These are phyloP conservation scores for Diachrysia chrysitis DNA, from an alignment of 2,888 invertebrate species.

Conservation along the genomic window DNA sequence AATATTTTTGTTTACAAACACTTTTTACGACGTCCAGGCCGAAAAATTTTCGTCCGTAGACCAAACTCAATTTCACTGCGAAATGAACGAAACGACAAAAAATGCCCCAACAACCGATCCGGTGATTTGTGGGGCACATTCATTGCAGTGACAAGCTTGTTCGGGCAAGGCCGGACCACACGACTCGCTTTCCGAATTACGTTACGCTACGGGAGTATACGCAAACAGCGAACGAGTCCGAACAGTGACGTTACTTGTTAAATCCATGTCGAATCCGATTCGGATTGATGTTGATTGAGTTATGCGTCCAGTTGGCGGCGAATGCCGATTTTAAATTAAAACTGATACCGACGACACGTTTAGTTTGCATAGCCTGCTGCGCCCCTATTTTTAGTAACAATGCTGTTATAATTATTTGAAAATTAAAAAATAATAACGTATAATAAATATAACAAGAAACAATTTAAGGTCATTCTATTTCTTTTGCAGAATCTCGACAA, in stretches of 20 bases:
- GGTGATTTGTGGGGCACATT: conserved; percentile 87
- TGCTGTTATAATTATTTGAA: not conserved
- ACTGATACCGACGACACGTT: conserved; percentile 41
- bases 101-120: conserved; percentile 77
- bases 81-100: conserved; percentile 85
- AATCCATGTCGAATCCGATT: conserved; percentile 75
- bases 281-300: conserved; percentile 86
- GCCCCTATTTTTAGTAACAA: conserved; percentile 11
- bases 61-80: conserved; percentile 84
- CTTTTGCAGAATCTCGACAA: not conserved
- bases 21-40: conserved; percentile 64
- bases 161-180: conserved; percentile 73
- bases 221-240: conserved; percentile 66
- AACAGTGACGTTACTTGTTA: conserved; percentile 78
- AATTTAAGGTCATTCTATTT: not conserved
- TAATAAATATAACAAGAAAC: not conserved
- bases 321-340: conserved; percentile 52
- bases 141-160: conserved; percentile 87
- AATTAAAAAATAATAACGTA: not conserved
- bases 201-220: conserved; percentile 65
- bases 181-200: conserved; percentile 73
- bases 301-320: conserved; percentile 66
- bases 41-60: conserved; percentile 74
- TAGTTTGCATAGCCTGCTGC: conserved; percentile 27
- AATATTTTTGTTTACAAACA: conserved; percentile 71